Base-by-base conservation (phyloP, 2,797 vertebrate genomes). In the Eremophila alpestris region DNA sequence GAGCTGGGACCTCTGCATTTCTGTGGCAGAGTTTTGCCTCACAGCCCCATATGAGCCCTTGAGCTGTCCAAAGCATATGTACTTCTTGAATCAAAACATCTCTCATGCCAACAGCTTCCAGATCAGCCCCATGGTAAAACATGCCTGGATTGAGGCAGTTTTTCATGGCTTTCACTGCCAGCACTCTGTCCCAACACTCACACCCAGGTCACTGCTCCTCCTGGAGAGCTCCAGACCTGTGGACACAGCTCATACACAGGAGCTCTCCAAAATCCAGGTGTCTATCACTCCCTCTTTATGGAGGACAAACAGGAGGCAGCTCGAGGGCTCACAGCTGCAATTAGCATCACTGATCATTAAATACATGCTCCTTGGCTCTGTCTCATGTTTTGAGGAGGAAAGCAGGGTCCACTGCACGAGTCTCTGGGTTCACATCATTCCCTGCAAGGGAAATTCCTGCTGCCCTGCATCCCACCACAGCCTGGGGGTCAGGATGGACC, bases 381-480 rank as follows among this genome's bases (percentile, higher is more conserved):
- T 54, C 13, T 32, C 5, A 0, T 38, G 12, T 21, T 32, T 48
- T 52, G 45, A 89, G 40, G 30, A 89, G 45, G 32, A 90, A 48
- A 74, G 73, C 13, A 8, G 0, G 1, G 52, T 17, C 59, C 26
- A 3, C 21, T 16, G 13, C 5, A 7, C 0, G 5, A 80, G 13
- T 9, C 8, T n/a, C 26, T 54, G 43, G 4, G 46, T 75, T 20
- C 9, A n/a, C 24, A 48, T 32, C 58, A 43, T 21, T 7, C 45
- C 52, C 63, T 49, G 29, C 45, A 70, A 30, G 32, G 26, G 54
- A 64, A 74, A 34, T 21, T 76, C 41, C 45, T 30, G 40, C 64
- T 2, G 3, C 26, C 45, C 22, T 64, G 3, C 38, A 41, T 24
- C 45, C 52, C 60, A 36, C 21, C 46, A 12, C 34, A 58, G 43